Conservation (phyloP, 2,888 invertebrate species). For the Calephelis perditalis region DNA sequence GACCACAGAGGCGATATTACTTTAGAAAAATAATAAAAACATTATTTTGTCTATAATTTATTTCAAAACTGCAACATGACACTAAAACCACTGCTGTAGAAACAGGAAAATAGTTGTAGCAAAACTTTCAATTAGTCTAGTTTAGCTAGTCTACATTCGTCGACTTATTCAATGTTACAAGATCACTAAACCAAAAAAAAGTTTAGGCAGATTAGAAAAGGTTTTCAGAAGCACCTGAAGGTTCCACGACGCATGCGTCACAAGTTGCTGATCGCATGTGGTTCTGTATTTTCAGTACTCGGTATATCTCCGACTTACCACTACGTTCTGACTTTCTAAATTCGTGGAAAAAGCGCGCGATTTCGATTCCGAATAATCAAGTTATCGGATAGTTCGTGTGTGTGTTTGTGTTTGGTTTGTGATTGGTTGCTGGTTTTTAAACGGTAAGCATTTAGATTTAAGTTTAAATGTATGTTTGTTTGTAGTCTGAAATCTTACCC, state of each 20-base stretch:
- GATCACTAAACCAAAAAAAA: not conserved
- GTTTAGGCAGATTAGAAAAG: not conserved
- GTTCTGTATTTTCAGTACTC: conserved; percentile 45
- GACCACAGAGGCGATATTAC: no score
- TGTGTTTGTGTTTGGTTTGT: conserved; percentile 1
- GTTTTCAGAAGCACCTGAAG: conserved; percentile 4
- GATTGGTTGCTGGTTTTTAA: not conserved
- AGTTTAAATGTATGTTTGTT: no score
- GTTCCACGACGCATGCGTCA: conserved; percentile 47
- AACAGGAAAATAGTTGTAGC: no score
- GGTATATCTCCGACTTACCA: conserved; percentile 18
- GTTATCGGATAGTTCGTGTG: conserved; percentile 5
- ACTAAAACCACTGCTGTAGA: no score
- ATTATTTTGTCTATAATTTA: no score
- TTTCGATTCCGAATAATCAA: conserved; percentile 4
- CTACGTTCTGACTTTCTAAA: not conserved
- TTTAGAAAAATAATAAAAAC: no score
- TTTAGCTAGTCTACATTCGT: no score
- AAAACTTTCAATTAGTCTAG: no score
- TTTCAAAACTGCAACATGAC: no score
- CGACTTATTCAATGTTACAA: no score
- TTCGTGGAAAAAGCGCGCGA: conserved; percentile 1
- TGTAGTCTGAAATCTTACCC: no score
- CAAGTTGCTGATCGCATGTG: conserved; percentile 46
- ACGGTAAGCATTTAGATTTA: not conserved